Evolutionary conservation across 2,113 vertebrate species (phyloP).

Genomic region (Lontra canadensis): DNA sequence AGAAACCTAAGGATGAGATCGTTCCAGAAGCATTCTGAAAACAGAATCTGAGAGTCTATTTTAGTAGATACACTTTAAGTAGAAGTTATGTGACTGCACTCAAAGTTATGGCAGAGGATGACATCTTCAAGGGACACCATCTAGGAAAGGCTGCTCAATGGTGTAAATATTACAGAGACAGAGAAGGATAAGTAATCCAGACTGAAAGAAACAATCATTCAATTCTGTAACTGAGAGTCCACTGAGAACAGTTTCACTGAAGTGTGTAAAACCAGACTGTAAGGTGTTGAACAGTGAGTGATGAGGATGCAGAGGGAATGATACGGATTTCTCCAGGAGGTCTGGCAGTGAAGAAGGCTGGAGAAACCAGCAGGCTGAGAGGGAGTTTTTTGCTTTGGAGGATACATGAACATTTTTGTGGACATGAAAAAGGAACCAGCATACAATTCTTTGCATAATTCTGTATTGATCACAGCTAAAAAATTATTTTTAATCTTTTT

Average conservation of each 20-base stretch:
- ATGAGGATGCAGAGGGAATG: neutral
- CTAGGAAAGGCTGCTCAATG: neutral
- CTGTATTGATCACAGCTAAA: constrained; percentile 47
- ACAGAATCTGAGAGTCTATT: neutral
- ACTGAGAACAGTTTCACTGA: neutral
- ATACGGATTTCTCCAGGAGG: neutral
- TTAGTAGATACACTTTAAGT: neutral
- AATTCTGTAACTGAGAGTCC: neutral
- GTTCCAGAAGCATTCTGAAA: neutral
- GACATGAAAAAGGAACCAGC: constrained; percentile 36
- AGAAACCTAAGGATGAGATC: neutral
- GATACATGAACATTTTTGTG: neutral
- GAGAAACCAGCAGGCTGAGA: neutral
- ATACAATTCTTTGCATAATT: constrained; percentile 49
- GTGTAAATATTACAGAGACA: neutral
- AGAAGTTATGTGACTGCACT: neutral
- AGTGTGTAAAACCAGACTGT: neutral
- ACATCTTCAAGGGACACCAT: neutral
- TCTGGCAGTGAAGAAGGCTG: constrained; percentile 53
- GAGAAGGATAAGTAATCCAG: neutral
- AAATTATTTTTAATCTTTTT: constrained; percentile 46
- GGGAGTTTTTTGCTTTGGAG: neutral
- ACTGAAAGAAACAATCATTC: neutral
- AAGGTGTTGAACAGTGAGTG: neutral
- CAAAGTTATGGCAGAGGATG: neutral